phyloP scores from a whole-genome alignment of 1,140 invertebrate species.

The Myzus persicae region DNA sequence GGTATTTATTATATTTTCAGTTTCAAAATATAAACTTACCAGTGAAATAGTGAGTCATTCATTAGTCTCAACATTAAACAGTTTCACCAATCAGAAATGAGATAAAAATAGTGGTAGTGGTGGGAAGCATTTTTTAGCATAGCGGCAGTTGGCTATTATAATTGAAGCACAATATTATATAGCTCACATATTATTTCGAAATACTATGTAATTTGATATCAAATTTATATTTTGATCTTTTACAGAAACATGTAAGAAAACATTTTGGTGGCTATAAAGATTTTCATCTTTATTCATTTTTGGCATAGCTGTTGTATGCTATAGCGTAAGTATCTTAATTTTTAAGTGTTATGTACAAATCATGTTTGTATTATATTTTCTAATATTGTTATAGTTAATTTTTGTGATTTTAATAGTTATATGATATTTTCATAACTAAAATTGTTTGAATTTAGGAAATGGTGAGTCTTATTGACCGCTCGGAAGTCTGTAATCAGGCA shows the following conservation, averaged over 20 bases:
- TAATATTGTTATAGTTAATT: neutral
- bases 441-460: constrained; percentile 59
- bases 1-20: neutral
- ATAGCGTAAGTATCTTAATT: constrained; percentile 16
- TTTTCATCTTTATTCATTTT: constrained; percentile 34
- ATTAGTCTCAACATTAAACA: constrained; percentile 21
- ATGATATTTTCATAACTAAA: neutral
- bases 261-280: neutral
- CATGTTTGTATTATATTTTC: neutral
- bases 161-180: constrained; percentile 16
- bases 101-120: constrained; percentile 55
- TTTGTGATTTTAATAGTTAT: neutral
- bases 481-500: constrained; percentile 39
- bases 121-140: constrained; percentile 30
- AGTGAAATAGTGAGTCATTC: constrained; percentile 31
- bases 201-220: constrained; percentile 48
- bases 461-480: constrained; percentile 59
- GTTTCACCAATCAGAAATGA: constrained; percentile 37
- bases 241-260: constrained; percentile 47
- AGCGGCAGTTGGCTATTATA: constrained; percentile 36
- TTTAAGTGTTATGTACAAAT: neutral
- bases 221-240: constrained; percentile 52
- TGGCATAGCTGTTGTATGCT: constrained; percentile 17
- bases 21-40: neutral
- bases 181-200: constrained; percentile 1